These are phyloP conservation scores for Xenus cinereus DNA, from an alignment of 2,113 vertebrate species.

Conservation along the genomic window DNA sequence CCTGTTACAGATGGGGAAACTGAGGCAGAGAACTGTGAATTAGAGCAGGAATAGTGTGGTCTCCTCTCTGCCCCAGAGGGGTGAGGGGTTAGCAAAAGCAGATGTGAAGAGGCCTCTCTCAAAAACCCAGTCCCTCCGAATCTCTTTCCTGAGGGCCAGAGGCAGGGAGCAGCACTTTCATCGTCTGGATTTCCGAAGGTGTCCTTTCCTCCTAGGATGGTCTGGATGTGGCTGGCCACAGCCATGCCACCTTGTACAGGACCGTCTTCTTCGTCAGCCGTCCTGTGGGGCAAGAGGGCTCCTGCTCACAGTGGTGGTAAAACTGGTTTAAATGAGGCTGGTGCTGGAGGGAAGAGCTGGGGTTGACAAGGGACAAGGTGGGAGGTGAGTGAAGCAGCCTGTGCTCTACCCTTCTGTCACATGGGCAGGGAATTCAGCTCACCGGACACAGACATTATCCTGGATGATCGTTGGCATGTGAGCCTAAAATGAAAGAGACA, in stretches of 20 bases:
- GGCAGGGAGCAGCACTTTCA: neutral
- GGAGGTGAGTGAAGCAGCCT: neutral
- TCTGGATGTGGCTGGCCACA: neutral
- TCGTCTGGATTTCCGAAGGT: neutral
- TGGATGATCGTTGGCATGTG: neutral
- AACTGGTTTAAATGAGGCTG: neutral
- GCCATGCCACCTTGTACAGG: neutral
- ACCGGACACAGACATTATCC: neutral
- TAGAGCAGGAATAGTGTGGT: neutral
- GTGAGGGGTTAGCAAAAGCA: neutral
- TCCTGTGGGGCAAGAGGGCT: neutral
- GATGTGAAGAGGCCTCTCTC: neutral
- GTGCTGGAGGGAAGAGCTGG: neutral
- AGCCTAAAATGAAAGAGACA: neutral
- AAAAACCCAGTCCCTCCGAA: neutral
- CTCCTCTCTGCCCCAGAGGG: neutral
- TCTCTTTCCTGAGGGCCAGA: neutral
- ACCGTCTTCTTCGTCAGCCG: neutral
- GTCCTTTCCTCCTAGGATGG: neutral
- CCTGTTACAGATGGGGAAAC: neutral
- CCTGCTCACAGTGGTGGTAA: neutral
- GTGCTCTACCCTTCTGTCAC: neutral
- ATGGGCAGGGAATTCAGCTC: neutral
- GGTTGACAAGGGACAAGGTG: neutral
- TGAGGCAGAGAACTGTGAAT: neutral